Conservation (phyloP, 1,140 invertebrate genomes). For the Maconellicoccus hirsutus region DNA sequence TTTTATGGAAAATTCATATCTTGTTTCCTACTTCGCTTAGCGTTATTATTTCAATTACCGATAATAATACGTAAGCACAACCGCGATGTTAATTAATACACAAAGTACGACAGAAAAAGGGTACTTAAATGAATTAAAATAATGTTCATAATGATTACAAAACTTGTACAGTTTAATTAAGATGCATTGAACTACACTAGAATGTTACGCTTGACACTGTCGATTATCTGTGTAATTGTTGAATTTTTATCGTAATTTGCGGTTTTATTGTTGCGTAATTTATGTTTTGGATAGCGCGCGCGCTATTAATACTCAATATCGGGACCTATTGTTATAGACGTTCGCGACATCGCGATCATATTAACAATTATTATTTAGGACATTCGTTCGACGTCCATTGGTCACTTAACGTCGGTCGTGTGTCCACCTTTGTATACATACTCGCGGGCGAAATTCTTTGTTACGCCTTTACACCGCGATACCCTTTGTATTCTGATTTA, state of each 20-base stretch:
- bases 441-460: background rate
- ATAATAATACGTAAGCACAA: no score
- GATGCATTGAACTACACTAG: background rate
- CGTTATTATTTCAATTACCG: no score
- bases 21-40: no score
- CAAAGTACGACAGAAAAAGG: no score
- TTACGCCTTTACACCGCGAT: background rate
- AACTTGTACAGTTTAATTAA: background rate
- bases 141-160: background rate
- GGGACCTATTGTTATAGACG: background rate
- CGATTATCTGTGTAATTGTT: conserved; percentile 1
- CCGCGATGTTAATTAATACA: no score
- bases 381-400: background rate
- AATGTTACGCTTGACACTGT: background rate
- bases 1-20: no score
- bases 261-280: conserved; percentile 4
- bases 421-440: background rate
- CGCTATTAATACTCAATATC: no score
- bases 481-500: background rate
- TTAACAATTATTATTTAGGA: background rate
- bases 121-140: no score
- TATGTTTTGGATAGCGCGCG: background rate
- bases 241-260: conserved; percentile 7
- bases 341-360: background rate
- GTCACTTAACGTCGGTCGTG: background rate